Percentiles rank a stretch among this genome's conserved stretches.
phyloP scores from a whole-genome alignment of 2,113 vertebrate genomes.

The Cynopterus brachyotis region DNA sequence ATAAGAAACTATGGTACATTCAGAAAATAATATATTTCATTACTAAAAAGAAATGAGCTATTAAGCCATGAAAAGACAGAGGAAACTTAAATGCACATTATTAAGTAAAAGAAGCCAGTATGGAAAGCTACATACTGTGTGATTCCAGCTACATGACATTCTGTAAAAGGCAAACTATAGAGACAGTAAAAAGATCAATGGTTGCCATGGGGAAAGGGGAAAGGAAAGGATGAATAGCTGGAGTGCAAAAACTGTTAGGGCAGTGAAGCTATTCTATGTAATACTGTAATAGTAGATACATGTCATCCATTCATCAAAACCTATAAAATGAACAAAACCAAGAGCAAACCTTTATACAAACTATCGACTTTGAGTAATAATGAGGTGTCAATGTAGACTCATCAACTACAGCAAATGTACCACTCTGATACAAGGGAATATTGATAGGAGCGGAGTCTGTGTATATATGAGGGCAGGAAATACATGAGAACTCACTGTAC shows the following conservation, averaged over 20 bases:
- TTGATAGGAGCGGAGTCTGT: not conserved
- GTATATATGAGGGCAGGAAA: too few relatives aligned
- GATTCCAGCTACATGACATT: not conserved
- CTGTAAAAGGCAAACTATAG: not conserved
- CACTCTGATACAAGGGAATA: not conserved
- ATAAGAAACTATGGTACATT: not conserved
- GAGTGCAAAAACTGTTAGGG: not conserved
- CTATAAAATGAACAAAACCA: not conserved
- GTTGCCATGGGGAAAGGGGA: not conserved
- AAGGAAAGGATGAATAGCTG: not conserved
- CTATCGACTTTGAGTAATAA: not conserved
- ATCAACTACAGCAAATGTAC: not conserved
- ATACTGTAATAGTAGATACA: not conserved
- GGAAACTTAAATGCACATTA: not conserved
- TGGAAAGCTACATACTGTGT: not conserved
- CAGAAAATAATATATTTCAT: not conserved
- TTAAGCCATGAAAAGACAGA: not conserved
- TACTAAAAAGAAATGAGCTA: not conserved
- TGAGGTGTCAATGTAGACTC: not conserved
- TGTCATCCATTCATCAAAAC: not conserved
- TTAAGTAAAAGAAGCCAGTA: not conserved
- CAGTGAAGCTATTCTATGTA: not conserved
- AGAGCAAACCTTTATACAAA: not conserved
- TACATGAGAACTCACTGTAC: not conserved
- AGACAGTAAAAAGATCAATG: not conserved